Percentiles rank a stretch among this genome's conserved stretches.
Conservation (phyloP, 37 sponge, comb jelly and placozoan genomes). For the Cladorhizidae sp. region DNA sequence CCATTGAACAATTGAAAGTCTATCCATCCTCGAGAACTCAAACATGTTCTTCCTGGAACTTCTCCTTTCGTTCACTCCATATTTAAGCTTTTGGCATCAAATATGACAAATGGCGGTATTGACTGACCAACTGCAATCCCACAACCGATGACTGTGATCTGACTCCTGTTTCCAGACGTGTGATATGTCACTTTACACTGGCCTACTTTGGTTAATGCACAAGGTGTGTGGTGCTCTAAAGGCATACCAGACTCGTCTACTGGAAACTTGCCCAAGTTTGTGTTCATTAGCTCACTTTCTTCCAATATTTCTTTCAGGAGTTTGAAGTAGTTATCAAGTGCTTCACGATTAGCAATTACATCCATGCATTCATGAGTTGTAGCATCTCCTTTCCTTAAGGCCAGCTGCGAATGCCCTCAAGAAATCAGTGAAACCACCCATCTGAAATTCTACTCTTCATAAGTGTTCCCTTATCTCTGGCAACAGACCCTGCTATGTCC, state of each 20-base stretch:
- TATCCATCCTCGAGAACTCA: constrained; percentile 1
- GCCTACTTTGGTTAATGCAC: constrained; percentile 11
- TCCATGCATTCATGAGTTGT: constrained; percentile 29
- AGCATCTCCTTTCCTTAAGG: constrained; percentile 31
- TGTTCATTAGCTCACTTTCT: too few relatives aligned
- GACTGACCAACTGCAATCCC: too few relatives aligned
- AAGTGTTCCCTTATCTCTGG: constrained; percentile 25
- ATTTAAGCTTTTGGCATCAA: constrained; percentile 15
- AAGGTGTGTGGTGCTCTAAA: constrained; percentile 21
- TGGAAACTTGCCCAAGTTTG: constrained; percentile 26
- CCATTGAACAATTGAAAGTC: constrained; percentile 10
- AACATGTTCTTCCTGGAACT: constrained; percentile 1
- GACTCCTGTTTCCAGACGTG: constrained; percentile 19
- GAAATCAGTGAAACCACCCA: constrained; percentile 47
- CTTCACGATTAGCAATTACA: constrained; percentile 21
- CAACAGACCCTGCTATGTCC: constrained; percentile 28
- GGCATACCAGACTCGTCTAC: constrained; percentile 44
- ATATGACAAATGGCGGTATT: constrained; percentile 21
- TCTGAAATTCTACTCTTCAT: constrained; percentile 7
- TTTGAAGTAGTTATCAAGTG: too few relatives aligned
- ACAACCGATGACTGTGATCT: too few relatives aligned
- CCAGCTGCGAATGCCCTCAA: constrained; percentile 33
- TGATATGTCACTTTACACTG: constrained; percentile 21
- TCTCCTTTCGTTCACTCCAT: constrained; percentile 7
- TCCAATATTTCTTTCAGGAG: too few relatives aligned